A percentile compares a stretch with the other conserved stretches of the same genome.
These are phyloP conservation scores for Brachyopa scutellaris DNA, from an alignment of 2,888 invertebrate species.

Conservation along the genomic window DNA sequence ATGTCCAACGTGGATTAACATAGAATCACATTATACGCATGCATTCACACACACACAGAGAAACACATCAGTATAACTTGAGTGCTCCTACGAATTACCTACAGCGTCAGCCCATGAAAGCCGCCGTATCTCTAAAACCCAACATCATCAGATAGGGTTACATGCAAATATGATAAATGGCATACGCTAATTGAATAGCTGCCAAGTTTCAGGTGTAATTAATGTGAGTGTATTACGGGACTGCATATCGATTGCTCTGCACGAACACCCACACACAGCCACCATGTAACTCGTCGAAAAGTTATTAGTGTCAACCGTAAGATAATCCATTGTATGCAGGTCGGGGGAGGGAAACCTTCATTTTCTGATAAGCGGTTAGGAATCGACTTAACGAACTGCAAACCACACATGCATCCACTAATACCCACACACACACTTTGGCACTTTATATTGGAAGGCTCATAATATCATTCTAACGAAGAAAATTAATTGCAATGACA, in stretches of 20 bases:
- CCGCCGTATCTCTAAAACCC: conserved; percentile 35
- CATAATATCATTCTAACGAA: conserved; percentile 51
- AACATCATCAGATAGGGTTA: conserved; percentile 47
- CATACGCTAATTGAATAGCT: conserved; percentile 72
- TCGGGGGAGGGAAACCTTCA: conserved; percentile 64
- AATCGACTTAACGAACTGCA: conserved; percentile 56
- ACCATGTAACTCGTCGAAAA: conserved; percentile 46
- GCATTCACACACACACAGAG: conserved; percentile 70
- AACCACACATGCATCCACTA: not conserved
- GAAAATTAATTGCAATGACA: conserved; percentile 72
- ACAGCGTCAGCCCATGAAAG: conserved; percentile 8
- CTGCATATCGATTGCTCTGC: conserved; percentile 55
- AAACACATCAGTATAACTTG: conserved; percentile 58
- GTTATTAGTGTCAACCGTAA: conserved; percentile 70
- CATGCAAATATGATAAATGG: conserved; percentile 68
- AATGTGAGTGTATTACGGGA: conserved; percentile 61
- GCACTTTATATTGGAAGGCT: conserved; percentile 2
- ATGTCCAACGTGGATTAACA: not conserved
- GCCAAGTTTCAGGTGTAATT: conserved; percentile 72
- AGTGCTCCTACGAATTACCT: too few relatives aligned
- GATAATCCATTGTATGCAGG: conserved; percentile 69
- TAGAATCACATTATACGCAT: conserved; percentile 54
- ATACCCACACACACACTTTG: not conserved
- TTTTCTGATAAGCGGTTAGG: conserved; percentile 70
- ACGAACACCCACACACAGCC: conserved; percentile 2